Conservation (phyloP, 2,797 vertebrate species). For the Anableps anableps region DNA sequence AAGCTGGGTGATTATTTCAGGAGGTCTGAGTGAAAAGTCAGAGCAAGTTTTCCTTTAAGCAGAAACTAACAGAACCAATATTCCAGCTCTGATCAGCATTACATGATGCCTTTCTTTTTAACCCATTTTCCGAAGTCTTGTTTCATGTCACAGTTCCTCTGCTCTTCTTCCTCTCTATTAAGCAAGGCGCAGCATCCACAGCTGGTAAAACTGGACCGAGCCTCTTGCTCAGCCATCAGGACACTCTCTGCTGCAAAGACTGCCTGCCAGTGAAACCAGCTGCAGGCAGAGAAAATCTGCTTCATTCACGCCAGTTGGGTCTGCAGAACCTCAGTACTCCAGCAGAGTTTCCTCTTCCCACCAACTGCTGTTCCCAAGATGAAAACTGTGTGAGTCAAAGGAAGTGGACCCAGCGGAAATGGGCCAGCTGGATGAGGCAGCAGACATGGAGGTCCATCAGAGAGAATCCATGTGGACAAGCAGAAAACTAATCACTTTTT, state of each 20-base stretch:
- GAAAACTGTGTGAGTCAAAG: slow-evolving; percentile 41
- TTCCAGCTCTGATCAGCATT: neutral
- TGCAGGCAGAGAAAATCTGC: slow-evolving; percentile 31
- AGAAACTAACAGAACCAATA: neutral
- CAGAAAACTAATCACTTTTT: slow-evolving; percentile 16
- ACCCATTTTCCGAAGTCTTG: neutral
- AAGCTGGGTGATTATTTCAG: neutral
- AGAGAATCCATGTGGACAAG: slow-evolving; percentile 28
- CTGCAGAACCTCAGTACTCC: slow-evolving; percentile 28
- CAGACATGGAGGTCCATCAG: slow-evolving; percentile 24
- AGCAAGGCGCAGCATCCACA: slow-evolving; percentile 21
- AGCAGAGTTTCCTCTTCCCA: slow-evolving; percentile 35
- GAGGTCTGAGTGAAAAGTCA: neutral
- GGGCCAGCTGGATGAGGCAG: slow-evolving; percentile 45
- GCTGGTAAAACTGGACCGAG: slow-evolving; percentile 15
- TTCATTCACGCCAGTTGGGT: slow-evolving; percentile 34
- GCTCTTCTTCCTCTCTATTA: slow-evolving; percentile 24
- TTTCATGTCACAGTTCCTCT: slow-evolving; percentile 10
- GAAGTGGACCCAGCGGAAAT: slow-evolving; percentile 36
- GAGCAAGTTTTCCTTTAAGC: neutral
- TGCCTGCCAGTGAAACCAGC: slow-evolving; percentile 48
- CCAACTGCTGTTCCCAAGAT: slow-evolving; percentile 41
- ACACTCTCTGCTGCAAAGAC: slow-evolving; percentile 40
- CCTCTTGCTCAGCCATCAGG: slow-evolving; percentile 31
- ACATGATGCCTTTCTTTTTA: slow-evolving; percentile 1